Base-by-base conservation (phyloP, 2,888 invertebrate genomes). In the Pollenia amentaria region DNA sequence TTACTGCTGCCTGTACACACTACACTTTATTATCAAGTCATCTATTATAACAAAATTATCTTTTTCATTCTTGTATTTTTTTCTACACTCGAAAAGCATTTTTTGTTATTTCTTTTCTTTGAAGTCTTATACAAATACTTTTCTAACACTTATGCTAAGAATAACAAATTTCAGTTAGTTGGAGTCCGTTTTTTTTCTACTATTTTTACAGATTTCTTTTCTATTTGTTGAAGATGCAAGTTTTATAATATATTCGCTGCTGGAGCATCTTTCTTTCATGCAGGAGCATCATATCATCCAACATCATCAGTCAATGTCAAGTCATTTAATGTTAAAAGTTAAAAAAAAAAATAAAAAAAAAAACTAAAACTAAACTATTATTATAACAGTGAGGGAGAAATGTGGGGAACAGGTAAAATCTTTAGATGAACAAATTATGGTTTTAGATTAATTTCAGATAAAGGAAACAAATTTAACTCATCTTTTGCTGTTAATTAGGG, bases 221-320 rank as follows among this genome's bases (percentile, higher is more conserved):
- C 29, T 55, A 18, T 53, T 70, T 64, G 4, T 55, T 70, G 12
- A 57, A 75, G 40, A 9, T 64, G n/a, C 40, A 69, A 79, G 48
- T 79, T 76, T 78, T 60, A 67, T 64, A 77, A 73, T 73, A 84
- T 84, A 64, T 60, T 72, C 57, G 48, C 53, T 70, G n/a, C 18
- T 55, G 29, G 46, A 70, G 77, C 64, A 57, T 55, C 65, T 64
- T 73, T n/a, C 42, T 73, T 29, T 62, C 65, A 78, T 79, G 57
- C 57, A 67, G 72, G 12, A 82, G 29, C 29, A 6, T 60, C 78
- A 78, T 67, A 78, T 75, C 78, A 55, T 67, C 57, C 73, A 73
- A 18, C 76, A 84, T 87, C 87, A 87, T 87, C 87, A 87, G 87
- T 87, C 87, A 87, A 84, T 87, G 87, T 87, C 87, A 87, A 87